Evolutionary conservation across 2,797 vertebrate genomes (phyloP), one percentile per base, ranked within the genome.

Genomic region (Amblyopsis hoosieri): DNA sequence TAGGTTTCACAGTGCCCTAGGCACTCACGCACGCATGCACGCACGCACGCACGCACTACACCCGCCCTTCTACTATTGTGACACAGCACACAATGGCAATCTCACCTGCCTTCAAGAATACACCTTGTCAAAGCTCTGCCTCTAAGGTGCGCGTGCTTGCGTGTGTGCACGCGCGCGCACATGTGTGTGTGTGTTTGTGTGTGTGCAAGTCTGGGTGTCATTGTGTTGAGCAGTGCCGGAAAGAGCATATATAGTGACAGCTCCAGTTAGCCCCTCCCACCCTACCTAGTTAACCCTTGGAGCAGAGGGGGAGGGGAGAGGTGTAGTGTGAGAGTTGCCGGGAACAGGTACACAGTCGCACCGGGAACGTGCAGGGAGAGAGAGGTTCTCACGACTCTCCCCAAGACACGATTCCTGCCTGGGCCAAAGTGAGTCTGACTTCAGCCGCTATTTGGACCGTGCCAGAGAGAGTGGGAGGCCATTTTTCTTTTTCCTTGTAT

Each of bases 321-420:
- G 65, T 62, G 62, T 70, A 80, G 66, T 71, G 80, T 82, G 81
- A 84, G 87, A 90, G 85, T 85, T 48, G 55, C 69, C 81, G 62
- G 64, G 67, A 84, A 85, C 87, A 90, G 88, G 89, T 89, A 90
- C 75, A 72, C 52, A 63, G 23, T 65, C 66, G 65, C 54, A 55
- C 63, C 76, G 57, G 67, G 52, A 68, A 72, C 47, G 31, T 57
- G 14, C n/a, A 66, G 65, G 59, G 53, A 58, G 52, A 60, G 71
- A 64, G 46, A 54, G 62, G 57, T 69, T 10, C 14, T 60, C 50
- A 15, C 23, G 37, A 1, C 56, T 45, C 70, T 49, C 60, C 54
- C 33, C 45, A 79, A 71, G 67, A 68, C 66, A 17, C 60, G 74
- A 74, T 88, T 85, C 83, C 83, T 87, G 80, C 83, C 83, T 87